Conservation (phyloP, 2,113 vertebrate species). For the Tichodroma muraria region DNA sequence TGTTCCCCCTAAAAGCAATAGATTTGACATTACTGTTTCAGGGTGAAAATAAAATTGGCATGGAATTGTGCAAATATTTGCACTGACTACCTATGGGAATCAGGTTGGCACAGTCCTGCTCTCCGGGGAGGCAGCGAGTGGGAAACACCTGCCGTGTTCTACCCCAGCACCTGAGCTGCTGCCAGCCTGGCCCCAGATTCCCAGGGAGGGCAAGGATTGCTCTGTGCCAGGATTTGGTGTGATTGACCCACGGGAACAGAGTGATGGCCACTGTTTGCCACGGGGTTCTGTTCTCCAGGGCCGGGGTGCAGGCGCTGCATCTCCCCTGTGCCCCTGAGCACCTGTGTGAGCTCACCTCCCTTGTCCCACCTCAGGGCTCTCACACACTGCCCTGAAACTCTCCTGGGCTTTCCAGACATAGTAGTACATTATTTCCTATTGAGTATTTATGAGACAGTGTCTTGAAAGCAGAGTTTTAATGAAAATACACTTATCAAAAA, state of each 20-base stretch:
- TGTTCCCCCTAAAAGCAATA: not conserved
- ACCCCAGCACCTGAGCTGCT: not conserved
- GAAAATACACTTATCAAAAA: constrained; percentile 24
- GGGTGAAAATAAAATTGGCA: not conserved
- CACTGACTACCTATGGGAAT: fast-evolving
- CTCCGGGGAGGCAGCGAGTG: not conserved
- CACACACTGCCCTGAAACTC: not conserved
- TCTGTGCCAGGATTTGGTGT: not conserved
- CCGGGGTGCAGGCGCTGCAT: fast-evolving
- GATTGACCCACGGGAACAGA: not conserved
- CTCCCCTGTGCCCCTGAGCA: not conserved
- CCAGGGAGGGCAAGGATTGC: not conserved
- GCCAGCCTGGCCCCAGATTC: not conserved
- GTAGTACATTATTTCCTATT: not conserved
- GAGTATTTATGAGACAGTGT: constrained; percentile 19
- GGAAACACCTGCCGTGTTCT: fast-evolving
- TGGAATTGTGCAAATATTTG: not conserved
- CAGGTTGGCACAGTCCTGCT: not conserved
- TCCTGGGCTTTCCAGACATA: not conserved
- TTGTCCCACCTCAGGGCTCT: not conserved
- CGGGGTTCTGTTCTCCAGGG: not conserved
- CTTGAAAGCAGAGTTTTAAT: constrained; percentile 30
- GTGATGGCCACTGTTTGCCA: not conserved
- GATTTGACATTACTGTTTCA: not conserved
- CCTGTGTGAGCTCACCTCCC: not conserved